Base-by-base conservation (phyloP, 1,140 invertebrate species). In the Chymomyza costata region DNA sequence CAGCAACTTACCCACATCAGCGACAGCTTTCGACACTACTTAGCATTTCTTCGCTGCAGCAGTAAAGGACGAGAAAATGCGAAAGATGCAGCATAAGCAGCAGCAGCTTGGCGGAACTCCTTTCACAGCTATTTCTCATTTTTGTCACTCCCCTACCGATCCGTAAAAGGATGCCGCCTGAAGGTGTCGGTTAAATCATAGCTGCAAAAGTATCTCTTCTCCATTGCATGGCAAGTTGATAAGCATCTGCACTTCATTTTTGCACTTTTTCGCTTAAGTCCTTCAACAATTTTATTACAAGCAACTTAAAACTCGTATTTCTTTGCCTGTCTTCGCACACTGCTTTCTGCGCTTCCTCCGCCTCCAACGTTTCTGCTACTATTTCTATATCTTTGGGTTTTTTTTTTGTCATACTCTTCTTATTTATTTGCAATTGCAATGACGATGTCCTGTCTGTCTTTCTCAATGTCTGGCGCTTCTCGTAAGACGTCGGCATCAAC, bases 341-440 rank as follows among this genome's bases (percentile, higher is more conserved):
- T n/a, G n/a, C n/a, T n/a, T n/a, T n/a, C n/a, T n/a, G n/a, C n/a
- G n/a, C n/a, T n/a, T n/a, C n/a, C n/a, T n/a, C n/a, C n/a, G n/a
- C n/a, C n/a, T n/a, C n/a, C n/a, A n/a, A n/a, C n/a, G n/a, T n/a
- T n/a, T n/a, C n/a, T n/a, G n/a, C n/a, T n/a, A n/a, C n/a, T n/a
- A n/a, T n/a, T n/a, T n/a, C n/a, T n/a, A n/a, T n/a, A n/a, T n/a
- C n/a, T n/a, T n/a, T n/a, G n/a, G n/a, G 52, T 68, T 7, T 67
- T 66, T 43, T 66, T 50, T 61, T 52, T 37, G 19, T 37, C 43
- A 44, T 40, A 39, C 44, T 62, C 55, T 78, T 67, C 73, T 78
- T 78, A 78, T 78, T 78, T 78, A 78, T 78, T 78, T 78, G 71
- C 71, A 78, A 78, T 78, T 80, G 73, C 73, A 80, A 80, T 78